Evolutionary conservation across 2,888 invertebrate species (phyloP).

Genomic region (Nectonema munidae): DNA sequence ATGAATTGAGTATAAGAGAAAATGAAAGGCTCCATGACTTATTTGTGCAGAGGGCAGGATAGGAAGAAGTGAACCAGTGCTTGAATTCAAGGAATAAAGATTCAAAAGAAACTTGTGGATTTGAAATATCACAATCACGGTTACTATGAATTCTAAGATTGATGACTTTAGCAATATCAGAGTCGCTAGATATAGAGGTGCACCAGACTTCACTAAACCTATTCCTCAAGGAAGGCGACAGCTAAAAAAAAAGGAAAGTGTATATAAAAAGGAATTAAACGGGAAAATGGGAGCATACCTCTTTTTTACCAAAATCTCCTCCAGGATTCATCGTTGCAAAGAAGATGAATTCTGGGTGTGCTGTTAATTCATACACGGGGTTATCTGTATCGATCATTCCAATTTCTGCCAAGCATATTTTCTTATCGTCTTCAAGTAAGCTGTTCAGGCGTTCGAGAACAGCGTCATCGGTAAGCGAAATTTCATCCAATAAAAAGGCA

Average conservation of each 20-base stretch:
- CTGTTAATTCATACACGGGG: slow-evolving; percentile 22
- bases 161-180: slow-evolving; percentile 37
- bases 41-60: too few relatives aligned
- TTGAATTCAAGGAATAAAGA: too few relatives aligned
- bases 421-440: slow-evolving; percentile 58
- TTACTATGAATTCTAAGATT: slow-evolving; percentile 49
- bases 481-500: slow-evolving; percentile 80
- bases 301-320: slow-evolving; percentile 95
- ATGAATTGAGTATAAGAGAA: too few relatives aligned
- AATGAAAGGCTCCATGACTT: too few relatives aligned
- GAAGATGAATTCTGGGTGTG: slow-evolving; percentile 43
- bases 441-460: slow-evolving; percentile 87
- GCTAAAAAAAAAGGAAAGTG: slow-evolving; percentile 22
- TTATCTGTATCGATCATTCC: slow-evolving; percentile 19
- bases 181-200: slow-evolving; percentile 34
- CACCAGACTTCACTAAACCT: slow-evolving; percentile 98
- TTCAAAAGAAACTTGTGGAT: neutral
- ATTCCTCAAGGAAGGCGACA: slow-evolving; percentile 79
- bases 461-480: slow-evolving; percentile 85
- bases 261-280: neutral
- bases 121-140: slow-evolving; percentile 18
- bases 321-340: slow-evolving; percentile 98
- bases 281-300: slow-evolving; percentile 27
- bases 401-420: slow-evolving; percentile 57
- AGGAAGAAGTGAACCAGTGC: too few relatives aligned